Base-by-base conservation (phyloP, 2,888 invertebrate genomes). In the Acronicta psi region DNA sequence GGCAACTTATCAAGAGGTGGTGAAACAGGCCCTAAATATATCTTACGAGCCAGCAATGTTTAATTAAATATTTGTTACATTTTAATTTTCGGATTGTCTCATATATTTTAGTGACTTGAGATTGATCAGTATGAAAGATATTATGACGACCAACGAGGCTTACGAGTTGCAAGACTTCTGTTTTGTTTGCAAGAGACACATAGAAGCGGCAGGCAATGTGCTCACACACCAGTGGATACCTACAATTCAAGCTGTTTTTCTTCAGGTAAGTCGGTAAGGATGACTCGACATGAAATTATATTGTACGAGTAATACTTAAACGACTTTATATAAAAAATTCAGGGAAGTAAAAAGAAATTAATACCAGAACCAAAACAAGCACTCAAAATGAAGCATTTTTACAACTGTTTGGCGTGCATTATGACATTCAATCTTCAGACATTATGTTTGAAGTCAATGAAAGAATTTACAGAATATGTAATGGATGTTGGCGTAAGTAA, bases 401-500 rank as follows among this genome's bases (percentile, higher is more conserved):
- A 97, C 85, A 97, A 98, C 85, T 97, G 98, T 77, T 96, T 98
- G 1, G 97, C 97, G 0, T 96, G 97, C 25, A 94, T 98, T 38
- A 99, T 99, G 99, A 97, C 98, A 0, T 96, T 96, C 76, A 97
- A 98, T 79, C 91, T 99, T 56, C 98, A 98, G 85, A 96, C 96
- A 18, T 87, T 98, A 31, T 97, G 97, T 72, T 92, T 98, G 40
- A 95, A 96, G 75, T 98, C 98, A 5, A 95, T 98, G 79, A 92
- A 95, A 46, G 97, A 97, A 69, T 98, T 96, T 82, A 96, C 97
- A 0, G 93, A 96, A 47, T 97, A 97, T 72, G 95, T 99, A 34
- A 94, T 96, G 69, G 97, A 97, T 82, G 96, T 96, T 71, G 95
- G 96, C 83, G 98, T 98, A 94, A 82, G 91, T 82, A 51, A 7